Base-by-base conservation (phyloP, 2,113 vertebrate species). In the Argyrosomus japonicus region DNA sequence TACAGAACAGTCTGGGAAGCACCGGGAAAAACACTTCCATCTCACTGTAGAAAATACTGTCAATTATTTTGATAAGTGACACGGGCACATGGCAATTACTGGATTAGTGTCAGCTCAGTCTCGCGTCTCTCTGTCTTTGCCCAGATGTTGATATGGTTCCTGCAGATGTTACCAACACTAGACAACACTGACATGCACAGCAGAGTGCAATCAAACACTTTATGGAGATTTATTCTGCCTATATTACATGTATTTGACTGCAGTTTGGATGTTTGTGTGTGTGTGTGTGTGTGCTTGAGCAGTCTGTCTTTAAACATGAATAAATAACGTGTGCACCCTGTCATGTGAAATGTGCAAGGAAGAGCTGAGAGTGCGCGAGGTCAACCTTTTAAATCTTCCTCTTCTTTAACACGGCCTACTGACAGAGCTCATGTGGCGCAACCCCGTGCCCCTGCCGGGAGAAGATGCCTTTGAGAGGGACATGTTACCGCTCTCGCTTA, bases 51-150 rank as follows among this genome's bases (percentile, higher is more conserved):
- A 69, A 90, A 88, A 90, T 68, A 21, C 79, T 89, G 87, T 88
- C 93, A 89, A 87, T 88, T 93, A 92, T 87, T 90, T 81, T 91
- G 83, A 89, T 90, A 83, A 86, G 87, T 71, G 74, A 88, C 29
- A 82, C n/a, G 57, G 54, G 71, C 85, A 86, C 83, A 78, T 75
- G 84, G 77, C 86, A 90, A 87, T 90, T 92, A 91, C 89, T 74
- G 91, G 72, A 88, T 88, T 82, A 89, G 84, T 90, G 89, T 89
- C 84, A 91, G 78, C 82, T 87, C 53, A 25, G 64, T 73, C 82
- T 80, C 8, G 57, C 76, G 50, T 83, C 56, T 51, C 48, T 79
- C 64, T 40, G 69, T 81, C 57, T 86, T 81, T 68, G 58, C 65
- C 79, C 68, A 57, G 67, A 82, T 83, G 82, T 86, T 89, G 87